Evolutionary conservation across 1,140 invertebrate genomes (phyloP).

Genomic region (Drosophila varians): DNA sequence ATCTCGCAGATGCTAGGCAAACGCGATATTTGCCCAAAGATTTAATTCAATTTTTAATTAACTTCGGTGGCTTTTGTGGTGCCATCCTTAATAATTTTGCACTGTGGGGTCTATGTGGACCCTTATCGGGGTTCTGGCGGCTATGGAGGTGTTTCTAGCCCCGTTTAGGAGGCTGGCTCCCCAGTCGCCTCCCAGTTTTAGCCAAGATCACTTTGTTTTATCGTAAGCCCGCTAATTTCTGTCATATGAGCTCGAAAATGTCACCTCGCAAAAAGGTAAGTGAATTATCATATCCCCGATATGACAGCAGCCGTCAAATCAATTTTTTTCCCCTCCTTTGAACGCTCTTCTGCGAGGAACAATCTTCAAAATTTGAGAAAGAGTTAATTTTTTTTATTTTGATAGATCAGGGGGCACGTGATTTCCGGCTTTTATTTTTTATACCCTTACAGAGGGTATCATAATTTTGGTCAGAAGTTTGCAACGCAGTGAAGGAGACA

Average conservation of each 20-base stretch:
- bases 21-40: conserved; percentile 57
- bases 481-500: too few species aligned
- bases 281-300: conserved; percentile 25
- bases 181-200: conserved; percentile 64
- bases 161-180: conserved; percentile 38
- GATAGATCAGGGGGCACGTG: not conserved
- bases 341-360: not conserved
- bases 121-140: conserved; percentile 60
- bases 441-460: too few species aligned
- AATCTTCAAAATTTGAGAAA: not conserved
- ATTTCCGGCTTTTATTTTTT: too few species aligned
- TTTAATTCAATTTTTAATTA: conserved; percentile 70
- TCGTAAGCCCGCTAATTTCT: conserved; percentile 50
- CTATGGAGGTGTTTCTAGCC: conserved; percentile 26
- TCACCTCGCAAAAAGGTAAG: conserved; percentile 29
- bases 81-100: conserved; percentile 23
- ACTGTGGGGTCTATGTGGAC: conserved; percentile 39
- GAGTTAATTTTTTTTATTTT: conserved; percentile 7
- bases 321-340: not conserved
- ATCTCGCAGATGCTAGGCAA: conserved; percentile 35
- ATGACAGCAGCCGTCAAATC: not conserved
- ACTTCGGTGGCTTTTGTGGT: conserved; percentile 31
- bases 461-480: too few species aligned
- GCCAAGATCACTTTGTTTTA: conserved; percentile 64
- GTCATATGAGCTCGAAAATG: conserved; percentile 41